A percentile compares a stretch with the other conserved stretches of the same genome.
phyloP scores from a whole-genome alignment of 2,797 vertebrate species.

The Nothura maculosa region DNA sequence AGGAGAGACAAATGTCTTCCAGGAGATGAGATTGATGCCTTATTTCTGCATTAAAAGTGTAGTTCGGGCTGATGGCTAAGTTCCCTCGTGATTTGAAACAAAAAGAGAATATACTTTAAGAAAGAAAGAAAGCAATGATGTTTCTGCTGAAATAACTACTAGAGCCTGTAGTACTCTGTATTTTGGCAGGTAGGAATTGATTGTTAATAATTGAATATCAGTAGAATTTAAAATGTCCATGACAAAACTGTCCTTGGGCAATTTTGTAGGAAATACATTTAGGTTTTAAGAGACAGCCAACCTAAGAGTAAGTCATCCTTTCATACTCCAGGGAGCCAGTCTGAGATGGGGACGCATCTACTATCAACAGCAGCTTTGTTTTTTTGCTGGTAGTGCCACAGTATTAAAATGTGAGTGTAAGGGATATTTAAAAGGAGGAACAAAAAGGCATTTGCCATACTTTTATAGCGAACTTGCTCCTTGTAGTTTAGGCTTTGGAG shows the following conservation, averaged over 20 bases:
- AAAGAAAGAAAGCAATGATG: background rate
- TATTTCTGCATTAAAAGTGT: background rate
- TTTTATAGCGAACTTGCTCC: background rate
- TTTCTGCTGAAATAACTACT: background rate
- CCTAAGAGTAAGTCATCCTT: background rate
- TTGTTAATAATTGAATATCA: background rate
- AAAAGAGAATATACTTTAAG: background rate
- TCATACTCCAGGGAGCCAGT: background rate
- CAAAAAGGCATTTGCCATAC: background rate
- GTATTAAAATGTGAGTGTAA: background rate
- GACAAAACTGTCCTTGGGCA: background rate
- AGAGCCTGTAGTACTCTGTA: background rate
- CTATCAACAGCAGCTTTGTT: background rate
- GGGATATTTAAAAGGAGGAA: fast-evolving
- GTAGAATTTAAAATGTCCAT: background rate
- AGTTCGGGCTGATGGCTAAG: background rate
- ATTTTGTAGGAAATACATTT: background rate
- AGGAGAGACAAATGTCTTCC: background rate
- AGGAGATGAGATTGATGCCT: background rate
- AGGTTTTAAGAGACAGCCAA: background rate
- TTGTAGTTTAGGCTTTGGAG: background rate
- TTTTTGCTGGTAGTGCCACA: background rate
- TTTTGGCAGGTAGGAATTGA: background rate
- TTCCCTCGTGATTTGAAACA: background rate
- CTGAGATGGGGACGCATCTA: background rate